phyloP scores from a whole-genome alignment of 1,140 invertebrate genomes.

The Metaphire vulgaris region DNA sequence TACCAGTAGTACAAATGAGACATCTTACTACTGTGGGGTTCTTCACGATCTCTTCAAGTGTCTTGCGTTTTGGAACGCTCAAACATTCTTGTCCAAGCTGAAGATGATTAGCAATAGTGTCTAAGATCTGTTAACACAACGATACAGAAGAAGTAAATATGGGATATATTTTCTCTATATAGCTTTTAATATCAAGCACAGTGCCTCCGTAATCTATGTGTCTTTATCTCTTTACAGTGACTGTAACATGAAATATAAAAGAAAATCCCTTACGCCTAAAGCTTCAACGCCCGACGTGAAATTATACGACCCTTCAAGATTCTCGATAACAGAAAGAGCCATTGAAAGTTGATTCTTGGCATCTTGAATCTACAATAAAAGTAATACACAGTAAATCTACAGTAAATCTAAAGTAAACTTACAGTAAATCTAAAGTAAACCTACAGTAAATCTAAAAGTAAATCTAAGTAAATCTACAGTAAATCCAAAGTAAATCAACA shows the following conservation, averaged over 20 bases:
- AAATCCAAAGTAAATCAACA: too few species aligned
- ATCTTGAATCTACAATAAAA: neutral
- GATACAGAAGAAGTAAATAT: too few species aligned
- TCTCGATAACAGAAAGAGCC: neutral
- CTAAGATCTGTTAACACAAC: neutral
- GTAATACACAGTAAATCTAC: too few species aligned
- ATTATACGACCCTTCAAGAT: neutral
- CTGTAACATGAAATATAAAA: too few species aligned
- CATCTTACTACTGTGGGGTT: neutral
- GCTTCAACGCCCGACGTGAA: neutral
- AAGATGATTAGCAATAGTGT: neutral
- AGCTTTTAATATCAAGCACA: too few species aligned
- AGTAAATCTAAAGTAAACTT: too few species aligned
- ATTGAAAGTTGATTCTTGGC: neutral
- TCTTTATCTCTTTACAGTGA: too few species aligned
- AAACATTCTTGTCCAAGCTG: neutral
- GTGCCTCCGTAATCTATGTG: too few species aligned
- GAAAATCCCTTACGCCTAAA: neutral
- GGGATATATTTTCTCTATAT: too few species aligned
- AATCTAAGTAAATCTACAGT: too few species aligned
- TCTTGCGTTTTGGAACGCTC: neutral
- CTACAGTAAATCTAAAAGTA: too few species aligned
- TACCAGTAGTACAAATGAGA: neutral
- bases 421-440: too few species aligned
- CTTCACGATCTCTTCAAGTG: neutral